These are phyloP conservation scores for Ailuropoda melanoleuca DNA, from an alignment of 2,113 vertebrate species.

Conservation along the genomic window DNA sequence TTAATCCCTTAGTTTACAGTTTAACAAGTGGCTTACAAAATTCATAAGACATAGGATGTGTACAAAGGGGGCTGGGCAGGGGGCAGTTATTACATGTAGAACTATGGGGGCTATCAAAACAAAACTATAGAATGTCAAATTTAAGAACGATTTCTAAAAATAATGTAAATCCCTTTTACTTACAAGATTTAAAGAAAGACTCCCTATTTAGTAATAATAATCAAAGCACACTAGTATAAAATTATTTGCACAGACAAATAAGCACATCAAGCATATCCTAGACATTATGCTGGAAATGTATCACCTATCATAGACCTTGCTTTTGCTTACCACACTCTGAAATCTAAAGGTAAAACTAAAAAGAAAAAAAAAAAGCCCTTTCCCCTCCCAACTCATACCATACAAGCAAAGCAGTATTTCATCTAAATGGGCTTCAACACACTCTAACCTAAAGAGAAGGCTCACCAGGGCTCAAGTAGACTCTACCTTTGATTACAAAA, in stretches of 20 bases:
- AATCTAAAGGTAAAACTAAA: background rate
- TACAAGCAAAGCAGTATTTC: background rate
- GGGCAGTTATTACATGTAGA: background rate
- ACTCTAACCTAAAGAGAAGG: background rate
- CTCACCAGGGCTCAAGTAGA: background rate
- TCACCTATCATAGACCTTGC: background rate
- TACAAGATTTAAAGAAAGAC: background rate
- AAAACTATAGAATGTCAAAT: background rate
- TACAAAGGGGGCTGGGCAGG: background rate
- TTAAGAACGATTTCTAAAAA: background rate
- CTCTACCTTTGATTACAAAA: conserved; percentile 36
- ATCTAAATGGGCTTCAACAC: background rate
- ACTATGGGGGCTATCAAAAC: background rate
- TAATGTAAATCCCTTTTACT: background rate
- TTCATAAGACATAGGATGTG: background rate
- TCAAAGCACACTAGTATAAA: background rate
- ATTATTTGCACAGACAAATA: background rate
- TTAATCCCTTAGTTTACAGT: conserved; percentile 60
- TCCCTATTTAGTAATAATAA: background rate
- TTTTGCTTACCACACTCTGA: background rate
- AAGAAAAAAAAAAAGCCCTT: background rate
- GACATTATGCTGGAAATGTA: background rate
- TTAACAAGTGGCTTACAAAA: conserved; percentile 41
- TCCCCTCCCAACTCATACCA: background rate
- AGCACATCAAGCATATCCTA: background rate